Evolutionary conservation across 2,888 invertebrate species (phyloP), one percentile per base, ranked within the genome.

Genomic region (Leptinotarsa peninsularis): DNA sequence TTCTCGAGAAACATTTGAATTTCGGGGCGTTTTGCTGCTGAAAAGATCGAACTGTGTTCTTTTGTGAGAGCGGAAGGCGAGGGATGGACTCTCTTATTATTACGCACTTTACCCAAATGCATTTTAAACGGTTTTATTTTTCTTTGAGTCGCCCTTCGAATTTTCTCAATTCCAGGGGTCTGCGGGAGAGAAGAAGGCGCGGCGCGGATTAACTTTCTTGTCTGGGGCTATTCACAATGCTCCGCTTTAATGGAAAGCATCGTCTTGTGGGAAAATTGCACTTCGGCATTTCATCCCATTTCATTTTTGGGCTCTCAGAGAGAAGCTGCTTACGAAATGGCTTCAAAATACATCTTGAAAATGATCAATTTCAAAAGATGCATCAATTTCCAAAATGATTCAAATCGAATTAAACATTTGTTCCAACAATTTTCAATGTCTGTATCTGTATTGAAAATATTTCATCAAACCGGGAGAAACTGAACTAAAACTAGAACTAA

Each of bases 1-100:
- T 83, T 82, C 76, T 70, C 60, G 52, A 73, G 84, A 85, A 84
- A 85, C 84, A 85, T 86, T 86, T 84, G 83, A 85, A 83, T 84
- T 63, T 85, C 78, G 79, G 84, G 83, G 83, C 84, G 84, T 82
- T 84, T 84, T 81, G 74, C 58, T 79, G 77, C 77, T 80, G 73
- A 76, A 78, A 77, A 78, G 79, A 66, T 54, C 66, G 69, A 73
- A 69, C 69, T 54, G 73, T 66, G 73, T 63, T 73, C 74, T 71
- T 74, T 74, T 74, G 74, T 74, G 70, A 33, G 49, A 74, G 56
- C 74, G 74, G 74, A 71, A 74, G 58, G 56, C 70, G 75, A 70
- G 75, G 74, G 73, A 75, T 67, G 72, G 73, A 67, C 75, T 63
- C 74, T 74, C 74, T 73, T 78, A 76, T 74, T 66, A 76, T 74